These are phyloP conservation scores for Myotis davidii DNA, from an alignment of 2,113 vertebrate genomes.

Conservation along the genomic window DNA sequence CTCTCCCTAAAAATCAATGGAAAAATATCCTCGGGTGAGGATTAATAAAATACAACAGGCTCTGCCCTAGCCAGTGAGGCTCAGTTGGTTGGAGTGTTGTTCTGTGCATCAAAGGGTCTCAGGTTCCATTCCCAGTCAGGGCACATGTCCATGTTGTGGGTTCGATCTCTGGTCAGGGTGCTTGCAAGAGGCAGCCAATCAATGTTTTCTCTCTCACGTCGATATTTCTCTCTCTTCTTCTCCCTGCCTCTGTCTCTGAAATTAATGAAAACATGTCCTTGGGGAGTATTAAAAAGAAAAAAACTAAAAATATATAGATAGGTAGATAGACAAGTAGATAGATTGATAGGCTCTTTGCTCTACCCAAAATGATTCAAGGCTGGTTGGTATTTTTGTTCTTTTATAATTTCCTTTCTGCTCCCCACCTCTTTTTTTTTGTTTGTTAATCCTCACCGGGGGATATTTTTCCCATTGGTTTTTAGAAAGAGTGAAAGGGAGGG, in stretches of 20 bases:
- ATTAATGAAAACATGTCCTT: not conserved
- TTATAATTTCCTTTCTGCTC: not conserved
- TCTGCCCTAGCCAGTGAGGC: not conserved
- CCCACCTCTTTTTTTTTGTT: no score
- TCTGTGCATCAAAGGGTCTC: not conserved
- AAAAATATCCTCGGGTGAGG: not conserved
- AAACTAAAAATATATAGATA: not conserved
- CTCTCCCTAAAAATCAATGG: not conserved
- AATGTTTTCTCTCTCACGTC: not conserved
- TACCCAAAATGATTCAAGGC: not conserved
- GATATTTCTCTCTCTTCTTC: not conserved
- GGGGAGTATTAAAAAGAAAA: not conserved
- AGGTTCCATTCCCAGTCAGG: not conserved
- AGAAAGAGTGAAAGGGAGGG: no score
- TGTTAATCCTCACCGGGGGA: no score
- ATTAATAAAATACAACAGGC: not conserved
- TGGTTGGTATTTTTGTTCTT: slow-evolving; percentile 18
- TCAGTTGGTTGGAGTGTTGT: not conserved
- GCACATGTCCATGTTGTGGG: not conserved
- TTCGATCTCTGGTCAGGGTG: not conserved
- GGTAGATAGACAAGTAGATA: no score
- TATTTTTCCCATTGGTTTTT: no score
- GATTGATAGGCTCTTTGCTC: not conserved
- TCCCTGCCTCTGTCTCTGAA: not conserved
- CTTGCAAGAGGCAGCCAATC: not conserved